Conservation (phyloP, 2,797 vertebrate genomes). For the Orientallactaga sibirica region DNA sequence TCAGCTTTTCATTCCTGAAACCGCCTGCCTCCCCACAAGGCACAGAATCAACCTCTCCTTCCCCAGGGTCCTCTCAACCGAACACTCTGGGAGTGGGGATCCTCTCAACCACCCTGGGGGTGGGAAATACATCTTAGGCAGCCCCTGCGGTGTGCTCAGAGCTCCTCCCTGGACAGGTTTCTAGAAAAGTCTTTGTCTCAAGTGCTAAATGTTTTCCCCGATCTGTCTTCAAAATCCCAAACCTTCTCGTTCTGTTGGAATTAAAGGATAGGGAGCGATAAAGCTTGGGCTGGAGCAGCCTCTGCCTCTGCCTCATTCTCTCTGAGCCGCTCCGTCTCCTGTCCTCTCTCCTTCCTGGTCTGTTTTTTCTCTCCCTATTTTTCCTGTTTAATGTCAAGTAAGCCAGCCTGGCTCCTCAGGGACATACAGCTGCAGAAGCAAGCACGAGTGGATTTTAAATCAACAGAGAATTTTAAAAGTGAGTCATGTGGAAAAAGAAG, state of each 20-base stretch:
- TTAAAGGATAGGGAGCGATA: accelerated
- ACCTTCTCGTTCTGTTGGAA: neutral
- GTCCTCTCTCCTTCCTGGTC: neutral
- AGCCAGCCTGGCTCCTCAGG: neutral
- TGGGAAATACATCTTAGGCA: neutral
- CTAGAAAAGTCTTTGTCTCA: constrained; percentile 32
- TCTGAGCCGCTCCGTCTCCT: neutral
- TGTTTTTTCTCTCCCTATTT: neutral
- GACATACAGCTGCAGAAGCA: neutral
- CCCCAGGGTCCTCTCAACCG: neutral
- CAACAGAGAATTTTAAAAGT: constrained; percentile 7
- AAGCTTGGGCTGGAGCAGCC: neutral
- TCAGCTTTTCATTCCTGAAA: neutral
- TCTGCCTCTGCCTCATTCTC: neutral
- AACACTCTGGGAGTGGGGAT: accelerated
- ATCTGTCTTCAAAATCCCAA: neutral
- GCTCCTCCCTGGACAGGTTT: neutral
- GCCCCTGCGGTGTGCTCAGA: neutral
- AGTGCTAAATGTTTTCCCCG: neutral
- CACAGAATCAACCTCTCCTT: accelerated
- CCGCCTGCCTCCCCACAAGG: accelerated
- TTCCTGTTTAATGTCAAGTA: constrained; percentile 44
- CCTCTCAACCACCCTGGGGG: too few species aligned
- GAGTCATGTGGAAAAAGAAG: neutral
- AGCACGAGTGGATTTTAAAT: neutral